A percentile compares a stretch with the other conserved stretches of the same genome.
Evolutionary conservation across 2,797 vertebrate species (phyloP).

Genomic region (Poecilia wingei): DNA sequence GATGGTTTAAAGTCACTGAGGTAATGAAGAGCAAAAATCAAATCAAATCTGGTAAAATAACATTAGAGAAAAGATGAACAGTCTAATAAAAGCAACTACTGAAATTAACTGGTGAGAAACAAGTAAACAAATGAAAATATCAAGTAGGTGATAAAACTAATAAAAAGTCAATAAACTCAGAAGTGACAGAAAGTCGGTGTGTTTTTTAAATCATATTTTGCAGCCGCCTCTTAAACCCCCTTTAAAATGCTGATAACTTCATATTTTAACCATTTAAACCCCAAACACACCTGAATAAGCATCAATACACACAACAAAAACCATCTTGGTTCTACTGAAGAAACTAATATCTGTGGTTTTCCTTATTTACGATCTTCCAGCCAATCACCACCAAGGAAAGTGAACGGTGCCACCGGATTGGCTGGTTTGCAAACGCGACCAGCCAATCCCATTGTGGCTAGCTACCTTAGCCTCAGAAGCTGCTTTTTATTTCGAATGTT

Average conservation of each 20-base stretch:
- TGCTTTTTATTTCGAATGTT: not conserved
- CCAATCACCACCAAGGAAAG: no score
- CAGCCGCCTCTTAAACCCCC: no score
- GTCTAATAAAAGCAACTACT: not conserved
- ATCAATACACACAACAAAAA: no score
- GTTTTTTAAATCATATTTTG: not conserved
- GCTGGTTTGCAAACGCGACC: not conserved
- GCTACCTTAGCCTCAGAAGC: not conserved
- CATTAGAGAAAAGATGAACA: not conserved
- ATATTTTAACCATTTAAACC: no score
- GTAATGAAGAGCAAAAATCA: not conserved
- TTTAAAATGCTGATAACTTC: no score
- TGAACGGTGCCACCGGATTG: not conserved
- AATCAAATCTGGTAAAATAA: not conserved
- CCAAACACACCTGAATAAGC: no score
- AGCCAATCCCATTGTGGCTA: not conserved
- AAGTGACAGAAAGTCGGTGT: not conserved
- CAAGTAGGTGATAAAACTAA: not conserved
- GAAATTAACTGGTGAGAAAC: not conserved
- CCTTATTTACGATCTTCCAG: no score
- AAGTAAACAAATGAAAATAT: not conserved
- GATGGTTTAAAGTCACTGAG: not conserved
- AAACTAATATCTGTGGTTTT: no score
- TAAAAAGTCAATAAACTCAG: not conserved
- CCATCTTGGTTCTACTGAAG: no score